These are phyloP conservation scores for Nothobranchius furzeri DNA, from an alignment of 2,113 vertebrate genomes.

Conservation along the genomic window DNA sequence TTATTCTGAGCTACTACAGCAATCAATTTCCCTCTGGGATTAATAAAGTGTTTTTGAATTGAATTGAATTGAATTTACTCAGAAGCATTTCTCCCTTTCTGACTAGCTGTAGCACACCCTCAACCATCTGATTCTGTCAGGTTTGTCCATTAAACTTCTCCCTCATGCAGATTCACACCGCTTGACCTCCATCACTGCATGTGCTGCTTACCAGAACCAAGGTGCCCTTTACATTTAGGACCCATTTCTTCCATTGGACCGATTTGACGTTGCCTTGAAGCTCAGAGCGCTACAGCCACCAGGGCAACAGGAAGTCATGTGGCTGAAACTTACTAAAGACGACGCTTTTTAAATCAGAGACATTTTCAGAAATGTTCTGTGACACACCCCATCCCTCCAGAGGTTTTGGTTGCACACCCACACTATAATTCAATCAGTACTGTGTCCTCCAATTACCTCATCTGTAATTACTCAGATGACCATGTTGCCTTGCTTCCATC, in stretches of 20 bases:
- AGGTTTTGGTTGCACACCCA: conserved; percentile 16
- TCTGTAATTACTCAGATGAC: conserved; percentile 40
- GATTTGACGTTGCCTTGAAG: conserved; percentile 59
- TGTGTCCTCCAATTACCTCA: conserved; percentile 52
- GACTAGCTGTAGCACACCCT: conserved; percentile 1
- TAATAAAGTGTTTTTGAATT: too few relatives aligned
- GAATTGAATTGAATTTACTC: background rate
- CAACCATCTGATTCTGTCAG: conserved; percentile 32
- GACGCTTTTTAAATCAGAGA: too few relatives aligned
- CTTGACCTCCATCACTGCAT: conserved; percentile 38
- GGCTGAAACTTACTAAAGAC: too few relatives aligned
- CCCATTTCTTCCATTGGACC: conserved; percentile 57
- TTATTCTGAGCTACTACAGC: too few relatives aligned
- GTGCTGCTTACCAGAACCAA: conserved; percentile 48
- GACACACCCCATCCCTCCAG: background rate
- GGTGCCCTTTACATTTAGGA: conserved; percentile 64
- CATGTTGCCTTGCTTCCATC: conserved; percentile 47
- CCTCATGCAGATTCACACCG: conserved; percentile 34
- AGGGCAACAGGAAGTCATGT: too few relatives aligned
- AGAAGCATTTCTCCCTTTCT: background rate
- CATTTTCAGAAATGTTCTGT: too few relatives aligned
- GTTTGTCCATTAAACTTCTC: conserved; percentile 30
- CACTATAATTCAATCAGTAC: conserved; percentile 51
- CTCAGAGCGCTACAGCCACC: conserved; percentile 23
- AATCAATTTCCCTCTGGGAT: too few relatives aligned